phyloP scores from a whole-genome alignment of 2,113 vertebrate species.

The Phalacrocorax aristotelis region DNA sequence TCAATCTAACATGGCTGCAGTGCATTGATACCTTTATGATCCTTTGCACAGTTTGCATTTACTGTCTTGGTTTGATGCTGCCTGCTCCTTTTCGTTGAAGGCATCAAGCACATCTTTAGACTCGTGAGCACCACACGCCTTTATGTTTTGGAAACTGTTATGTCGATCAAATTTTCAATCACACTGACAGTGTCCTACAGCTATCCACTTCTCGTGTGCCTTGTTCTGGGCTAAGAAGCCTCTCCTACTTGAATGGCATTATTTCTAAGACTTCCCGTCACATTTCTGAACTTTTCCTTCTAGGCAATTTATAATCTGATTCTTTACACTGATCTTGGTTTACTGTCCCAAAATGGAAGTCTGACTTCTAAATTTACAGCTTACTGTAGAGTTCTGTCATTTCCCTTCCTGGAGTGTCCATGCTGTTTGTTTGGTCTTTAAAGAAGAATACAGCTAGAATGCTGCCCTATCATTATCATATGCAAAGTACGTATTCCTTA shows the following conservation, averaged over 20 bases:
- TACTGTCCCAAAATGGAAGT: background rate
- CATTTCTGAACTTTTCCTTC: background rate
- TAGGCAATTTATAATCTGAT: background rate
- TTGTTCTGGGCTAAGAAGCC: accelerated
- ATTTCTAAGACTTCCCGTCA: background rate
- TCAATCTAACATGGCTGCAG: background rate
- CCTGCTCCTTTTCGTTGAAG: background rate
- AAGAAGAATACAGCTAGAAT: background rate
- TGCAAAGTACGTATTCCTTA: background rate
- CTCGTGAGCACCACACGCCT: background rate
- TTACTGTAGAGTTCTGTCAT: background rate
- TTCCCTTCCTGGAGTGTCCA: background rate
- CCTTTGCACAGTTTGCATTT: background rate
- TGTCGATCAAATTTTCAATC: background rate
- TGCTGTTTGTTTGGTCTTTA: background rate
- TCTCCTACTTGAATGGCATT: background rate
- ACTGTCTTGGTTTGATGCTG: background rate
- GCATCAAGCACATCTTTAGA: background rate
- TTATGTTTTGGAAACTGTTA: background rate
- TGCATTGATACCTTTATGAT: background rate
- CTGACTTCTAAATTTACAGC: background rate
- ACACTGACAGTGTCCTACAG: background rate
- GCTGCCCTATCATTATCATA: background rate
- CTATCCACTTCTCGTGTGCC: background rate
- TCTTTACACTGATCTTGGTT: background rate